phyloP scores from a whole-genome alignment of 1,140 invertebrate species.

The Mactra quadrangularis region DNA sequence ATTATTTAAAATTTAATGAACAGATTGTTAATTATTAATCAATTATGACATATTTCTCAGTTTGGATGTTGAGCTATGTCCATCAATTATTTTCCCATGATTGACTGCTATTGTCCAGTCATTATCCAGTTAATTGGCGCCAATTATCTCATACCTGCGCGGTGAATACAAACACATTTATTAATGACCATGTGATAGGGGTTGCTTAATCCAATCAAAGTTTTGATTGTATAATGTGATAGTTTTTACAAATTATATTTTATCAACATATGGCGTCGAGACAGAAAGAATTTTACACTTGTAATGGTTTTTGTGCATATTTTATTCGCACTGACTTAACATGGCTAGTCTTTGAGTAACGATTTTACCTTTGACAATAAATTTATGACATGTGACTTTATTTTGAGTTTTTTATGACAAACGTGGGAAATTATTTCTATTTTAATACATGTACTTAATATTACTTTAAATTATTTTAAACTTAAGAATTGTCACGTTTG shows the following conservation, averaged over 20 bases:
- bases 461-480: neutral
- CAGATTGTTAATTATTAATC: too few relatives aligned
- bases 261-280: constrained; percentile 44
- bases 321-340: too few relatives aligned
- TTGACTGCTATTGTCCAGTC: neutral
- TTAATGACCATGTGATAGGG: neutral
- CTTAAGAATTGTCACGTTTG: too few relatives aligned
- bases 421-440: neutral
- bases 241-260: constrained; percentile 28
- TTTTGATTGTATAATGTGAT: constrained; percentile 34
- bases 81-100: constrained; percentile 35
- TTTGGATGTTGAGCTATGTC: constrained; percentile 10
- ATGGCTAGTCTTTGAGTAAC: neutral
- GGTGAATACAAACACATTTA: constrained; percentile 5
- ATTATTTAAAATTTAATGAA: too few relatives aligned
- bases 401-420: neutral
- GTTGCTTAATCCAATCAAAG: constrained; percentile 48
- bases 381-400: neutral
- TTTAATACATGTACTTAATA: neutral
- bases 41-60: constrained; percentile 24
- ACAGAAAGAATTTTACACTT: neutral
- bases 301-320: too few relatives aligned
- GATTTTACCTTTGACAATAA: neutral
- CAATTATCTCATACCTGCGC: constrained; percentile 33
- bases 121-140: constrained; percentile 42